These are phyloP conservation scores for Drosophila ambigua DNA, from an alignment of 1,140 invertebrate genomes.

Conservation along the genomic window DNA sequence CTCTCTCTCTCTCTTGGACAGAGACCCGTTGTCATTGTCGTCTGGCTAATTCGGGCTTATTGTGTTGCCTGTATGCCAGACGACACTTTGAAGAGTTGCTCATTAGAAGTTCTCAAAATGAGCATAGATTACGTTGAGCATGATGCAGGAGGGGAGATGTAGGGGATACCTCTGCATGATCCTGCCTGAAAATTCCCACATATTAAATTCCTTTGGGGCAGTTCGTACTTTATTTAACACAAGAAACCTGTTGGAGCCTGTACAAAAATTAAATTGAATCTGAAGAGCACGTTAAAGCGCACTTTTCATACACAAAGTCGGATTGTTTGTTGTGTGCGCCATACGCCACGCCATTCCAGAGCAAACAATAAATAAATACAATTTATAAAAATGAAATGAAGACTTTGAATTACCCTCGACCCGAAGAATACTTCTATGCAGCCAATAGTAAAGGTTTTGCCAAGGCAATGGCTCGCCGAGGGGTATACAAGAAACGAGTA, in stretches of 20 bases:
- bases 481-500: slow-evolving; percentile 3
- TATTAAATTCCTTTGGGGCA: no score
- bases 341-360: slow-evolving; percentile 57
- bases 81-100: slow-evolving; percentile 5
- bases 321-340: slow-evolving; percentile 48
- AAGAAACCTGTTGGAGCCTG: not conserved
- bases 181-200: no score
- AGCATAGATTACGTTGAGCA: no score
- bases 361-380: slow-evolving; percentile 1
- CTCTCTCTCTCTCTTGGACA: not conserved
- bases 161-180: no score
- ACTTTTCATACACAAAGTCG: not conserved
- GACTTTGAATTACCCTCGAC: slow-evolving; percentile 1
- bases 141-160: no score
- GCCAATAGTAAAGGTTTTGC: not conserved
- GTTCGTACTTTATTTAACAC: not conserved
- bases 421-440: not conserved
- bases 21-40: slow-evolving; percentile 51
- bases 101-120: slow-evolving; percentile 17
- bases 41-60: slow-evolving; percentile 68
- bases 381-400: not conserved
- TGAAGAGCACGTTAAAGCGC: not conserved
- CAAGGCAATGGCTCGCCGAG: no score
- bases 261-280: slow-evolving; percentile 50
- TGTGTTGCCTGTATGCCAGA: slow-evolving; percentile 38